Base-by-base conservation (phyloP, 2,888 invertebrate genomes). In the Drosophila birchii region DNA sequence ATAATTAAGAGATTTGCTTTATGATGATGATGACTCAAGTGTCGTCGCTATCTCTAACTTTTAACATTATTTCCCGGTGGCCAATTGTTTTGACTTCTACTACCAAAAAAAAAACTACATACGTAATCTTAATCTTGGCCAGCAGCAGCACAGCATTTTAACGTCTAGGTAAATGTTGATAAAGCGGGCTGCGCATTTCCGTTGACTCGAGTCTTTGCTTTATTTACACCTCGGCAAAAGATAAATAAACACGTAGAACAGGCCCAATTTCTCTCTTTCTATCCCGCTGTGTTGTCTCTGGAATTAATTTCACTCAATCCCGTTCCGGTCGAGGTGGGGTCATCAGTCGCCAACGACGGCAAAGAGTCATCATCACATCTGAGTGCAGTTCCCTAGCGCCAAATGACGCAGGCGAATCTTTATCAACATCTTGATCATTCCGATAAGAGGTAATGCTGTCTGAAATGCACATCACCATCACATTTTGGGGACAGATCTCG, bases 151-250 rank as follows among this genome's bases (percentile, higher is more conserved):
- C 7, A 14, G 20, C 2, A 4, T n/a, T 49, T 49, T 58, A 70
- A 77, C 59, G 64, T 62, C 62, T 63, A 64, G 60, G 63, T 29
- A 57, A 79, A 79, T 63, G 54, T 61, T 61, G 69, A 55, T 78
- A 60, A 66, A 56, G 61, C 72, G 64, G 71, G 72, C 80, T 84
- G 84, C 84, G 84, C 84, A 84, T 87, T 84, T 84, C 80, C 88
- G 81, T 73, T 81, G 80, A 73, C 77, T 71, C 34, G 38, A 38
- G 74, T 79, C 69, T 61, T 77, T 87, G 63, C 89, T 77, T 87
- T 87, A 89, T 84, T 84, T 84, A 69, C 55, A 36, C 61, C 59
- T 71, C 41, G 53, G 53, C 61, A n/a, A 45, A 38, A 60, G 68
- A 34, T 76, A 55, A 59, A 45, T 44, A 72, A 43, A 72, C 49